Base-by-base conservation (phyloP, 2,888 invertebrate species). In the Chrysomela aeneicollis region DNA sequence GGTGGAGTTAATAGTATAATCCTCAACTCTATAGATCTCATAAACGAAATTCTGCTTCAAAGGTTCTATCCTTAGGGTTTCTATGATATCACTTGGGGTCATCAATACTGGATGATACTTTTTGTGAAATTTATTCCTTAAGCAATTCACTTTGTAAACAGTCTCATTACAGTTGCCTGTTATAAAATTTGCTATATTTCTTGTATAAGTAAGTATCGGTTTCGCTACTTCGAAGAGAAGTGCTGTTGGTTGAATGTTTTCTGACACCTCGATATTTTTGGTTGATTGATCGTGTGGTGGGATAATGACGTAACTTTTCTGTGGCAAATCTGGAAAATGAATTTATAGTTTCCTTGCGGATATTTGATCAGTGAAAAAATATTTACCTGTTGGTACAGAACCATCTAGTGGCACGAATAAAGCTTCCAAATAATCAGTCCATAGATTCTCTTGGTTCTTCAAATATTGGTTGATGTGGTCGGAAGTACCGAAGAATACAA, bases 171-270 rank as follows among this genome's bases (percentile, higher is more conserved):
- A 82, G 55, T 77, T 71, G 32, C 71, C 66, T 6, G 59, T 63
- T 6, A 81, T 52, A 46, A 76, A 76, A 18, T 71, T 60, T 30
- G 73, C 69, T 21, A 79, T 61, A 57, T 74, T 73, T 58, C 74
- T 68, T 0, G 75, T 72, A 54, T 74, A 77, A 46, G 71, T 72
- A 12, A 82, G 49, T 12, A 83, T 70, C 1, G 81, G 79, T 60
- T 72, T 73, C 0, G 82, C 80, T 9, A 81, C 71, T 60, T 82
- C 82, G 49, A 83, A 79, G 5, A 83, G 71, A 26, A 81, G 37
- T 1, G 80, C 79, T 9, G 77, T 74, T 18, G 81, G 79, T 22
- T 77, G 67, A 19, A 82, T 72, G 61, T 76, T 76, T 30, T 72
- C 71, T 21, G 73, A 60, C 46, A 71, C 69, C 35, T 71, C 70